Evolutionary conservation across 2,797 vertebrate genomes (phyloP).

Genomic region (Lagothrix lagotricha): DNA sequence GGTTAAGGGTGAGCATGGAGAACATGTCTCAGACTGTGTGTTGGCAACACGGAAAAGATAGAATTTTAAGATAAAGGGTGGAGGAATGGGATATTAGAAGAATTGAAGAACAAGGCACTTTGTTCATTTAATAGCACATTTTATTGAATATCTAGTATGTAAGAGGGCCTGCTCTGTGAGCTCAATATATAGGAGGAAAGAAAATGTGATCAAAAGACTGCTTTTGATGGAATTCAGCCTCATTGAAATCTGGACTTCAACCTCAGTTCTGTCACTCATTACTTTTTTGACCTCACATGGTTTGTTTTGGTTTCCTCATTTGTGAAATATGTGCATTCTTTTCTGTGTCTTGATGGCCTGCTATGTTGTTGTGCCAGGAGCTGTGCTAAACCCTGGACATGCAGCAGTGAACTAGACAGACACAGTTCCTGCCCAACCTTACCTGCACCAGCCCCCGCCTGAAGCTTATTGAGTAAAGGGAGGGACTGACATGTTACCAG

Average conservation of each 20-base stretch:
- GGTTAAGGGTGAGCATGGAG: background rate
- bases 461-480: background rate
- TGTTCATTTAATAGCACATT: background rate
- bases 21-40: background rate
- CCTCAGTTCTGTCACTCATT: background rate
- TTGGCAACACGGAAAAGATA: background rate
- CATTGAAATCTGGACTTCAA: background rate
- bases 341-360: background rate
- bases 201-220: background rate
- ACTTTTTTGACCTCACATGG: background rate
- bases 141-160: background rate
- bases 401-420: background rate
- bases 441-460: rapidly evolving
- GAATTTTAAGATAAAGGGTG: background rate
- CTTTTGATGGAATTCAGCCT: background rate
- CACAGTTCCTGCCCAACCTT: background rate
- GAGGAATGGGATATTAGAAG: background rate
- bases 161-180: background rate
- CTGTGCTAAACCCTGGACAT: background rate
- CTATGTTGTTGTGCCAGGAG: background rate
- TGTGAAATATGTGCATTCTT: background rate
- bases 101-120: background rate
- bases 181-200: background rate
- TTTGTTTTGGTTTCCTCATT: background rate
- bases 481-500: background rate